Evolutionary conservation across 1,140 invertebrate species (phyloP).

Genomic region (Venustaconcha ellipsiformis): DNA sequence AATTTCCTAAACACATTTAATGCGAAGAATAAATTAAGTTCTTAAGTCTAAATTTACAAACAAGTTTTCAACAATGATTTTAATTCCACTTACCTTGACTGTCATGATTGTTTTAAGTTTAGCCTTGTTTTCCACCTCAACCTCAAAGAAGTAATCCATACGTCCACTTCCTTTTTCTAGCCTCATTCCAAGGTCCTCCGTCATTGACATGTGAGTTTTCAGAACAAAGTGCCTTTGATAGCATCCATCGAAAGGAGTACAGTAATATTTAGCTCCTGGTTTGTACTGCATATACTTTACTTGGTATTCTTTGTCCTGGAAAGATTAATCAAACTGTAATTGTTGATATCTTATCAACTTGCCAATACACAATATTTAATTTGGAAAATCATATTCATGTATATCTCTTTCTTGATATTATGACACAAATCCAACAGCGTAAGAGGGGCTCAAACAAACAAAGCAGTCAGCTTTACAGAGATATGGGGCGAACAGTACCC

Average conservation of each 20-base stretch:
- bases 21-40: not conserved
- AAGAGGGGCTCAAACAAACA: no score
- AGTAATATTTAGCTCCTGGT: conserved; percentile 16
- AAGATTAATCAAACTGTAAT: not conserved
- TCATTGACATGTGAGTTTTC: no score
- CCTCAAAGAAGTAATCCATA: conserved; percentile 5
- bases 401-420: no score
- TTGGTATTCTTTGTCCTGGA: conserved; percentile 12
- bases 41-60: not conserved
- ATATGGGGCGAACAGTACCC: no score
- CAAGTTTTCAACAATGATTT: not conserved
- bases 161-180: not conserved
- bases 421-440: no score
- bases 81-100: not conserved
- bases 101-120: not conserved
- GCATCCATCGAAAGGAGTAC: conserved; percentile 20
- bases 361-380: no score
- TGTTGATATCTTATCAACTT: no score
- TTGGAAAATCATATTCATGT: no score
- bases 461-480: no score
- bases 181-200: no score
- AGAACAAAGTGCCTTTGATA: conserved; percentile 10
- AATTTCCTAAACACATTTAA: no score
- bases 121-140: conserved; percentile 1
- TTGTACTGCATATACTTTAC: not conserved